Percentiles rank a stretch among this genome's conserved stretches.
Evolutionary conservation across 2,113 vertebrate genomes (phyloP).

Genomic region (Clarias gariepinus): DNA sequence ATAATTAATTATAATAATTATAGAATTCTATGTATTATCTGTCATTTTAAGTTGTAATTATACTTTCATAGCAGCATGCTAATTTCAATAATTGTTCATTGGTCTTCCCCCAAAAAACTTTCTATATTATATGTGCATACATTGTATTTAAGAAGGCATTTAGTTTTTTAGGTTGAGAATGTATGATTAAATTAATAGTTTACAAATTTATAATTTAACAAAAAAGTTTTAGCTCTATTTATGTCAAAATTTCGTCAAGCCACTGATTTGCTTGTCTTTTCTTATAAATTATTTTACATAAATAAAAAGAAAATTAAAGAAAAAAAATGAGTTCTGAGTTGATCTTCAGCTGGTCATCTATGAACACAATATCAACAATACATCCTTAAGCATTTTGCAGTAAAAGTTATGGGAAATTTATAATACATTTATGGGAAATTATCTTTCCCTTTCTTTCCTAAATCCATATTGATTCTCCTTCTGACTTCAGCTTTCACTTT

Average conservation of each 20-base stretch:
- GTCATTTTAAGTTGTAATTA: not conserved
- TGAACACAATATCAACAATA: not conserved
- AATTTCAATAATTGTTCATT: not conserved
- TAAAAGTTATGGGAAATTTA: not conserved
- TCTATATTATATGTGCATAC: not conserved
- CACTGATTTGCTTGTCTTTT: not conserved
- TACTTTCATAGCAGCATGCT: not conserved
- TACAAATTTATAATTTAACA: not conserved
- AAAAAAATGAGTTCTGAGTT: not conserved
- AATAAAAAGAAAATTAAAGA: no score
- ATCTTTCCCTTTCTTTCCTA: not conserved
- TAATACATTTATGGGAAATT: not conserved
- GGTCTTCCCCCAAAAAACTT: not conserved
- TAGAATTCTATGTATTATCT: not conserved
- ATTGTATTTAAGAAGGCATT: not conserved
- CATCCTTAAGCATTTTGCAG: not conserved
- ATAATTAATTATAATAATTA: not conserved
- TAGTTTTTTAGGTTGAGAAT: not conserved
- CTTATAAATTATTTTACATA: not conserved
- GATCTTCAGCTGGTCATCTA: not conserved
- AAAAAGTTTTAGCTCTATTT: not conserved
- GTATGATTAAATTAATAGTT: not conserved
- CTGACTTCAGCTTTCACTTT: constrained; percentile 78
- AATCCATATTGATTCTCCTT: not conserved
- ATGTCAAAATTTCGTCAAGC: not conserved